Evolutionary conservation across 2,797 vertebrate genomes (phyloP).

Genomic region (Myotis planiceps): DNA sequence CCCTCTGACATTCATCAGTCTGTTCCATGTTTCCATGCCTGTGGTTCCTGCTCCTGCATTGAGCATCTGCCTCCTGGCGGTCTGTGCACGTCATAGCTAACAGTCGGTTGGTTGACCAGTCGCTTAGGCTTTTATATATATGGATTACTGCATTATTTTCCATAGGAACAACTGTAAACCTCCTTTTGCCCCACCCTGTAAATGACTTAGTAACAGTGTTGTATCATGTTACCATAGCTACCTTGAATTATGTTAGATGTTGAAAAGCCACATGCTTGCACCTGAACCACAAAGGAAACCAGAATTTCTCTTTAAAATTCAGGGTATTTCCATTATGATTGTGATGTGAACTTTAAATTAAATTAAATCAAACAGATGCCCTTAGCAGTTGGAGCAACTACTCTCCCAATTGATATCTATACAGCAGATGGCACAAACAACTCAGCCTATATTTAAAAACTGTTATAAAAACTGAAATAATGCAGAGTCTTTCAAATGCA

Average conservation of each 20-base stretch:
- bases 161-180: background rate
- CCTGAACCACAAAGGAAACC: background rate
- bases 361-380: conserved; percentile 72
- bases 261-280: background rate
- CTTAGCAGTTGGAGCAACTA: conserved; percentile 63
- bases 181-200: background rate
- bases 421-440: conserved; percentile 76
- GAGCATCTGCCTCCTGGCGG: too few species aligned
- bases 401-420: conserved; percentile 68
- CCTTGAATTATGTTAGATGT: background rate
- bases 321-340: background rate
- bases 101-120: accelerated
- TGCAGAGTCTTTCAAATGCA: conserved; percentile 45
- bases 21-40: too few species aligned
- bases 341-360: conserved; percentile 54
- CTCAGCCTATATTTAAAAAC: conserved; percentile 67
- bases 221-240: background rate
- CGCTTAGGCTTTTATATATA: too few species aligned
- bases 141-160: background rate
- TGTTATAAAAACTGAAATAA: conserved; percentile 44
- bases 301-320: conserved; percentile 32
- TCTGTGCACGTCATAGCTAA: too few species aligned
- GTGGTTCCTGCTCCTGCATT: too few species aligned
- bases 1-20: too few species aligned
- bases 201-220: background rate